Evolutionary conservation across 1,140 invertebrate species (phyloP), one percentile per base, ranked within the genome.

Genomic region (Sminthurides bifidus): DNA sequence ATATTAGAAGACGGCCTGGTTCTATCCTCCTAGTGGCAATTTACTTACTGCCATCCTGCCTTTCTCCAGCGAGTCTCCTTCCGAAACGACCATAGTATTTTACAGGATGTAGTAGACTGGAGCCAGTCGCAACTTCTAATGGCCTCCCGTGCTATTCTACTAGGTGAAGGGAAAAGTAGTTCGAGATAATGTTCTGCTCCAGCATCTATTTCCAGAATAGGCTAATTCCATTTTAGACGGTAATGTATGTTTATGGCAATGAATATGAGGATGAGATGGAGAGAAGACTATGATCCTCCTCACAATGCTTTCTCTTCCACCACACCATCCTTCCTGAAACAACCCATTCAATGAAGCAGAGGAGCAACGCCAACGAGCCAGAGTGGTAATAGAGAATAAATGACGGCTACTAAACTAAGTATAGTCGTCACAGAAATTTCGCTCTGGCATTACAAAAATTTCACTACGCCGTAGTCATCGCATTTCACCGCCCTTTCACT

Each of bases 191-290:
- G 38, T 41, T 17, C 43, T 12, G 6, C 19, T 23, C 26, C 10
- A 35, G 5, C 46, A 27, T 49, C 24, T 33, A n/a, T n/a, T 41
- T 52, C 46, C 57, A 45, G 52, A 60, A 60, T 57, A 56, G 57
- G 58, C 61, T 63, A 59, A 63, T 63, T 63, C 61, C 61, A 63
- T 63, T 63, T 63, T 54, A 51, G 61, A 63, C 55, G 58, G 61
- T 63, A 63, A 60, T 63, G 54, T 58, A 63, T 60, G 61, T 60
- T 63, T 63, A 63, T 60, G 61, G 58, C 38, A 53, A 63, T 53
- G 57, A 56, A 27, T 57, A 61, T 61, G 54, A 54, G 52, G 10
- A 54, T 44, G 29, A n/a, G n/a, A n/a, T n/a, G n/a, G n/a, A n/a
- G n/a, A n/a, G n/a, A n/a, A n/a, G n/a, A n/a, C n/a, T n/a, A n/a